phyloP scores from a whole-genome alignment of 1,140 invertebrate genomes.

The Sitobion miscanthi region DNA sequence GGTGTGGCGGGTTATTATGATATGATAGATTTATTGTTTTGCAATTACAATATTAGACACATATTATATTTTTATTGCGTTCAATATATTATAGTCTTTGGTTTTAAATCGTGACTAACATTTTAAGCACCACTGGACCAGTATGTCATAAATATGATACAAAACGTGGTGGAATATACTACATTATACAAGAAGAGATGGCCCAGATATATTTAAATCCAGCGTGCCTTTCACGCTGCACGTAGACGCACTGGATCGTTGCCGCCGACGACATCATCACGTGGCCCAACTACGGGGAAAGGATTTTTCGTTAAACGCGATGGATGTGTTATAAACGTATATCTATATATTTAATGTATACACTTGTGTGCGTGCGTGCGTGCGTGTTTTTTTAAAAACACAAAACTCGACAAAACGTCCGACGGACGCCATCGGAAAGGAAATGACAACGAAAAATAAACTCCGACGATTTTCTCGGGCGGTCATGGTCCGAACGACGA shows the following conservation, averaged over 20 bases:
- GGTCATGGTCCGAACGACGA: conserved; percentile 38
- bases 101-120: conserved; percentile 21
- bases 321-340: background rate
- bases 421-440: conserved; percentile 19
- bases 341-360: no score
- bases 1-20: background rate
- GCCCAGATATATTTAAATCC: conserved; percentile 56
- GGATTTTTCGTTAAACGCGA: conserved; percentile 24
- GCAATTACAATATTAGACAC: background rate
- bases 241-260: background rate
- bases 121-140: conserved; percentile 43
- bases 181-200: background rate
- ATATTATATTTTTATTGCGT: background rate
- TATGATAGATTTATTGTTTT: background rate
- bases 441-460: conserved; percentile 19
- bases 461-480: background rate
- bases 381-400: background rate
- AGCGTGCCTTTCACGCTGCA: conserved; percentile 35
- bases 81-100: background rate
- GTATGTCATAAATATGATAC: conserved; percentile 41
- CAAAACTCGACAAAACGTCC: background rate
- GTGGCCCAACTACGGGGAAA: background rate
- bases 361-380: no score
- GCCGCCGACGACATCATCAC: background rate
- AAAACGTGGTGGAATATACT: background rate